phyloP scores from a whole-genome alignment of 1,140 invertebrate species.

The Musca vetustissima region DNA sequence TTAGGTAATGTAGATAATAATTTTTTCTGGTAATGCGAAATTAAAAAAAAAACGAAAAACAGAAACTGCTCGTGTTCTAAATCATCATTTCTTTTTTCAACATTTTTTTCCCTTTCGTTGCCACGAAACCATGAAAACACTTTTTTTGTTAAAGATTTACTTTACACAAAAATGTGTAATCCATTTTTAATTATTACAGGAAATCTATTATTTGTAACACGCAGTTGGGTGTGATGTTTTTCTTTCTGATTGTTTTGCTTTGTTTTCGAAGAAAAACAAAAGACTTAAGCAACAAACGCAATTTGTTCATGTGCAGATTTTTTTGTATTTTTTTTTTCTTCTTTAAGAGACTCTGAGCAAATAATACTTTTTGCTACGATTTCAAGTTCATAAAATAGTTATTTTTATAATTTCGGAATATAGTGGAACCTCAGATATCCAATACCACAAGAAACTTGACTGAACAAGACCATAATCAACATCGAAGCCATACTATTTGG shows the following conservation, averaged over 20 bases:
- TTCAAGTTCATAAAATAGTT: no score
- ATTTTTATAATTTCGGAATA: no score
- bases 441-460: no score
- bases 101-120: background rate
- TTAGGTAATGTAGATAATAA: no score
- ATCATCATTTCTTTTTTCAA: no score
- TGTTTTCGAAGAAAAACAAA: conserved; percentile 13
- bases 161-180: background rate
- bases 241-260: no score
- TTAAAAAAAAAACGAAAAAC: background rate
- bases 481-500: no score
- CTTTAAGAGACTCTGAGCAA: no score
- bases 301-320: background rate
- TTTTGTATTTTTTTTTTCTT: background rate
- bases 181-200: conserved; percentile 24
- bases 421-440: no score
- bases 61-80: background rate
- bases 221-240: background rate
- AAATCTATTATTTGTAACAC: conserved; percentile 20
- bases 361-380: no score
- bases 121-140: background rate
- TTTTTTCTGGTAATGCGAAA: no score
- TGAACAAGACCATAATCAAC: no score
- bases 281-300: conserved; percentile 11
- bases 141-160: background rate